Conservation (phyloP, 2,113 vertebrate genomes). For the Prunella himalayana region DNA sequence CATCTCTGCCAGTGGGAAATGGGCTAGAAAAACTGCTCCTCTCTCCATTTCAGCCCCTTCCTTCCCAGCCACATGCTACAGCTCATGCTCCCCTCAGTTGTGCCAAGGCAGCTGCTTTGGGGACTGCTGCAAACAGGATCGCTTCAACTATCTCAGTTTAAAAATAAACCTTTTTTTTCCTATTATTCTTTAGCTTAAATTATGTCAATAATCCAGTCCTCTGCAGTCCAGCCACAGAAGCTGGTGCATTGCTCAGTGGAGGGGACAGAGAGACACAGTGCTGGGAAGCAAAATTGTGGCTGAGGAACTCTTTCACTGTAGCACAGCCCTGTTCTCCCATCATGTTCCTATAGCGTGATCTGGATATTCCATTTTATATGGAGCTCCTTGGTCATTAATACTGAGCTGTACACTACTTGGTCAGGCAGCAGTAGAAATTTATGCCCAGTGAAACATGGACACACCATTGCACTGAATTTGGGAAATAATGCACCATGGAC, state of each 20-base stretch:
- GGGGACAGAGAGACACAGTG: neutral
- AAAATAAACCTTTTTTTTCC: neutral
- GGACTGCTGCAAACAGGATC: neutral
- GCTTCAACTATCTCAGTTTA: neutral
- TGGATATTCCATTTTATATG: accelerated
- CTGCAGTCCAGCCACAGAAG: neutral
- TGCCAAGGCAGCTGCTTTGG: conserved; percentile 5
- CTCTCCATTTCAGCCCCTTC: neutral
- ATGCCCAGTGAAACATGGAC: neutral
- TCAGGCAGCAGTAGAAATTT: neutral
- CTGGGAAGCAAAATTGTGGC: neutral
- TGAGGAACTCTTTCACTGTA: neutral
- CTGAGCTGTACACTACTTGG: neutral
- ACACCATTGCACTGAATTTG: neutral
- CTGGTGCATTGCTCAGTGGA: neutral
- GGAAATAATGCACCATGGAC: neutral
- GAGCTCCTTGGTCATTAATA: neutral
- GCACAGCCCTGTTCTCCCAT: neutral
- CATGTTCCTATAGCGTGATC: neutral
- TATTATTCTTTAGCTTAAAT: neutral
- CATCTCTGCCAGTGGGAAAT: neutral
- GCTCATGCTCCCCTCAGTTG: neutral
- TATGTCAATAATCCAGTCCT: neutral
- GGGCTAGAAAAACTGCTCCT: neutral
- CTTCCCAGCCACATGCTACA: neutral